Evolutionary conservation across 2,113 vertebrate genomes (phyloP), one percentile per base, ranked within the genome.

Genomic region (Ictidomys tridecemlineatus): DNA sequence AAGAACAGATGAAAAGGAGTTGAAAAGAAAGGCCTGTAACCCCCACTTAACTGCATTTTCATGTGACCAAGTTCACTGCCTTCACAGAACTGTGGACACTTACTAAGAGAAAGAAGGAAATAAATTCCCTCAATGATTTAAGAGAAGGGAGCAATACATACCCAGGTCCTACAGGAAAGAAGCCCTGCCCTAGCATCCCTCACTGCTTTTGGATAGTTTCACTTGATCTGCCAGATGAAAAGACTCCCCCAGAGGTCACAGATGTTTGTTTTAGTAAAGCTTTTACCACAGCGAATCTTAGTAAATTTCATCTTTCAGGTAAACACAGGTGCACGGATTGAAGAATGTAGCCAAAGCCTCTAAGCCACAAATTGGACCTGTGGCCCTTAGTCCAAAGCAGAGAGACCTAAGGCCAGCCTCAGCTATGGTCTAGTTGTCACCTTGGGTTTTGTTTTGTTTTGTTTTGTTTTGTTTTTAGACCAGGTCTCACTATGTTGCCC

Each of bases 341-440:
- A 92, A 95, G 39, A 45, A 61, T 45, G n/a, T 28, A 87, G 9
- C 48, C 61, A n/a, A 18, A 76, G 32, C 3, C 51, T 24, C 24
- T 0, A 3, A 11, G 67, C 42, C 61, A 42, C 63, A 53, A 37
- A 14, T 0, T 17, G 4, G 26, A 34, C 1, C 0, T 10, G 8
- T 58, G 77, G 24, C n/a, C 63, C 45, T 2, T 0, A 4, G 51
- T 4, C 61, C 30, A 5, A 48, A 61, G 58, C 24, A 2, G 42
- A 30, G 30, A 67, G 34, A n/a, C 73, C 69, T 2, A 11, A 7
- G 22, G 51, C 42, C 26, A 32, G 34, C 11, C 42, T 34, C 32
- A 11, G 58, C 26, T 89, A 53, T 78, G 39, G 30, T 39, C 67
- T 53, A 12, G 11, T 0, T 2, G 5, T 58, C 26, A 37, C 34